Evolutionary conservation across 2,113 vertebrate species (phyloP).

Genomic region (Chaetodon auriga): DNA sequence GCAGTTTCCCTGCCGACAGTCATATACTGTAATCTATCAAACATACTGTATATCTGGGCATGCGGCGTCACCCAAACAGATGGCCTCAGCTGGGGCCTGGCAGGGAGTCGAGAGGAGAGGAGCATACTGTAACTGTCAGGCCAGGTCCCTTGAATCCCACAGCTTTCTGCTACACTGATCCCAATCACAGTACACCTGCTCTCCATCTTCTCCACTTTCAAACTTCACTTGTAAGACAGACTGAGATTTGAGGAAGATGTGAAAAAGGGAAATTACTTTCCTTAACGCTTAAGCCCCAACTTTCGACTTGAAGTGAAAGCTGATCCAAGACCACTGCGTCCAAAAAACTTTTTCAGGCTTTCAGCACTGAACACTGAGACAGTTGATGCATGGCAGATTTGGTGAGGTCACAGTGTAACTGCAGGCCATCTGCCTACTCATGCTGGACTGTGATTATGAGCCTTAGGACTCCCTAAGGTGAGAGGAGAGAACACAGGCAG

Average conservation of each 20-base stretch:
- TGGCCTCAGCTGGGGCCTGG: slow-evolving; percentile 72
- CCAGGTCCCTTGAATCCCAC: slow-evolving; percentile 72
- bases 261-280: slow-evolving; percentile 66
- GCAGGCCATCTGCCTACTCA: slow-evolving; percentile 83
- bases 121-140: slow-evolving; percentile 76
- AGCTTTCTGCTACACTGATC: slow-evolving; percentile 80
- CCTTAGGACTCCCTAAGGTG: slow-evolving; percentile 72
- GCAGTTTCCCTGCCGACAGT: slow-evolving; percentile 22
- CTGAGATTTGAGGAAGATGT: slow-evolving; percentile 62
- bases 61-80: slow-evolving; percentile 73
- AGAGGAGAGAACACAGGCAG: slow-evolving; percentile 59
- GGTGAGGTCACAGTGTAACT: slow-evolving; percentile 77
- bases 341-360: slow-evolving; percentile 45
- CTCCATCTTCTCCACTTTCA: slow-evolving; percentile 64
- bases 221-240: slow-evolving; percentile 62
- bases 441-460: slow-evolving; percentile 80
- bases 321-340: slow-evolving; percentile 52
- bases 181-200: slow-evolving; percentile 75
- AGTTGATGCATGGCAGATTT: slow-evolving; percentile 73
- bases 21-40: slow-evolving; percentile 33
- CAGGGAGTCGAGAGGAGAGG: slow-evolving; percentile 63
- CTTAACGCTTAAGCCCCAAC: slow-evolving; percentile 53
- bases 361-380: slow-evolving; percentile 36
- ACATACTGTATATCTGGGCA: slow-evolving; percentile 54
- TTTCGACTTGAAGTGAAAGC: slow-evolving; percentile 47